Evolutionary conservation across 2,888 invertebrate genomes (phyloP).

Genomic region (Pollenia angustigena): DNA sequence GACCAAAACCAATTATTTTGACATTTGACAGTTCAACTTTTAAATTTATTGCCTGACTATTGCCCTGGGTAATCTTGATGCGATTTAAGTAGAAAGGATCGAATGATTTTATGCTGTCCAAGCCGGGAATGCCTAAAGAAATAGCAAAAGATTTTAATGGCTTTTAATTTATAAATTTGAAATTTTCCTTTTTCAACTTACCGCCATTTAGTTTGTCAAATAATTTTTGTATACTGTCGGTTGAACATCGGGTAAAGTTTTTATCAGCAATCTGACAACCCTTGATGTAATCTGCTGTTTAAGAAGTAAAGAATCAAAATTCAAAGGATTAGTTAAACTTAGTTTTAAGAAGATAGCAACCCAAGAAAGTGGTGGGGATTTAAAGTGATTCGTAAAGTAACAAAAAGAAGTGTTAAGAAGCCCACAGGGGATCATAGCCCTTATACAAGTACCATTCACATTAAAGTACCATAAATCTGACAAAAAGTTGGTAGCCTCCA

Average conservation of each 20-base stretch:
- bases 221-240: conserved; percentile 88
- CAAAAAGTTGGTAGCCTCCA: no score
- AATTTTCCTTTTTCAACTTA: conserved; percentile 77
- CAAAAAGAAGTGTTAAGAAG: no score
- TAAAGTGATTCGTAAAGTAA: no score
- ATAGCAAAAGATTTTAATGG: background rate
- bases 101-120: conserved; percentile 86
- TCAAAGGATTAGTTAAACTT: conserved; percentile 70
- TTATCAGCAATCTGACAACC: conserved; percentile 88
- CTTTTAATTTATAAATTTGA: background rate
- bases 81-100: conserved; percentile 89
- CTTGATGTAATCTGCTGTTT: conserved; percentile 88
- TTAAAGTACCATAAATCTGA: no score
- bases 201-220: conserved; percentile 88
- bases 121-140: conserved; percentile 81
- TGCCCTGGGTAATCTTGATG: conserved; percentile 89
- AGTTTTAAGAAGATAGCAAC: background rate
- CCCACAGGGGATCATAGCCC: no score
- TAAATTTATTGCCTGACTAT: conserved; percentile 89
- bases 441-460: no score
- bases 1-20: conserved; percentile 88
- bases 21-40: conserved; percentile 90
- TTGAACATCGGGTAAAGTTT: conserved; percentile 88
- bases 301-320: conserved; percentile 75
- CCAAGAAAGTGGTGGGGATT: no score